A percentile compares a stretch with the other conserved stretches of the same genome.
phyloP scores from a whole-genome alignment of 2,888 invertebrate species.

The Clusia tigrina region DNA sequence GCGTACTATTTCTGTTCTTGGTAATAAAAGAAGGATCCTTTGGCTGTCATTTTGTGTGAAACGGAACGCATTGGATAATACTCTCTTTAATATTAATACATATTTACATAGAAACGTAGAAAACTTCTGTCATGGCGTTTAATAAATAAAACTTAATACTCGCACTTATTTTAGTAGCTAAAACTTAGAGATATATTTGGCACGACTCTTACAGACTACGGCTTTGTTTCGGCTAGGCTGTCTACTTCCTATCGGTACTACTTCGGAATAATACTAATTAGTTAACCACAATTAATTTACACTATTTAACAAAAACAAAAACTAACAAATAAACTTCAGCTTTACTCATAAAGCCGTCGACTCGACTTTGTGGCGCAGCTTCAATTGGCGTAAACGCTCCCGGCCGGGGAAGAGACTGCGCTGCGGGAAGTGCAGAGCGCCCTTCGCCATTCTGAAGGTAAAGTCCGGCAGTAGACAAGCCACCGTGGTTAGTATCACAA shows the following conservation, averaged over 20 bases:
- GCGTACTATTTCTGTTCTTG: too few relatives aligned
- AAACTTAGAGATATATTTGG: slow-evolving; percentile 17
- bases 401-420: slow-evolving; percentile 57
- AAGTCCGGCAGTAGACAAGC: slow-evolving; percentile 70
- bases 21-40: too few relatives aligned
- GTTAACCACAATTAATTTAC: neutral
- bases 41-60: too few relatives aligned
- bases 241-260: neutral
- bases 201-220: slow-evolving; percentile 17
- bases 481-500: slow-evolving; percentile 66
- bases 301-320: slow-evolving; percentile 9
- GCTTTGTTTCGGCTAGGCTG: neutral
- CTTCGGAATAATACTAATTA: neutral
- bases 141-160: slow-evolving; percentile 3
- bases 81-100: too few relatives aligned
- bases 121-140: neutral
- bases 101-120: neutral
- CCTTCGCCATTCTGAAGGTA: slow-evolving; percentile 50
- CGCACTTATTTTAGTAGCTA: neutral
- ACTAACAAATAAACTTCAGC: neutral
- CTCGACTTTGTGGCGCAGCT: slow-evolving; percentile 46
- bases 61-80: too few relatives aligned
- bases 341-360: slow-evolving; percentile 48
- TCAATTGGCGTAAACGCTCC: slow-evolving; percentile 41
- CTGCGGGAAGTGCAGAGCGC: slow-evolving; percentile 51